Evolutionary conservation across 2,888 invertebrate genomes (phyloP), one percentile per base, ranked within the genome.

Genomic region (Drosophila mettleri): DNA sequence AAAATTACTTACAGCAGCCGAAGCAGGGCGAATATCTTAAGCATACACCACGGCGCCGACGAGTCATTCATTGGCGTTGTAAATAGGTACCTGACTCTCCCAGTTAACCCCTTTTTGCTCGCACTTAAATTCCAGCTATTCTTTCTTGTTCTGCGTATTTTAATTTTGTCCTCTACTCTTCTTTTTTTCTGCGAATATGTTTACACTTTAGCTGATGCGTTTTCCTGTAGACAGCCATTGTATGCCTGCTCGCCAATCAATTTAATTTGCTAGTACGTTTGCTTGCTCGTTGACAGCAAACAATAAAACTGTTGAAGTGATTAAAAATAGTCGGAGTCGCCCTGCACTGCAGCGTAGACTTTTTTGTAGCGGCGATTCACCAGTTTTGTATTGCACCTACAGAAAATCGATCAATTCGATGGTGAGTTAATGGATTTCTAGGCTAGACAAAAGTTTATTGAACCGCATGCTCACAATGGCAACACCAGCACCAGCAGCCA

Each of bases 241-340:
- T 10, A 20, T 10, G 49, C 48, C 16, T 45, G 36, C 46, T 34
- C 52, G 70, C 71, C 86, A 88, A 86, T 86, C 85, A 88, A 83
- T 80, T 88, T 88, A 85, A 80, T 86, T 76, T 76, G 69, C 70
- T 80, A 77, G 73, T 88, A 88, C 88, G 86, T 72, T 73, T 69
- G 53, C 77, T 73, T 68, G 53, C 75, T 82, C 69, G 58, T 68
- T 73, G 83, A 43, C 70, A 45, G 69, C 55, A 75, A 73, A 83
- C 80, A 88, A 88, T 86, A 78, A 85, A 88, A 83, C 81, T 78
- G 74, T 78, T 88, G 74, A 86, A 86, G 88, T 86, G 88, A 88
- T 86, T 88, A 86, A 86, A 85, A 88, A 78, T 78, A 80, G 86
- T 86, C 51, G 33, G 55, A 53, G 43, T 8, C 70, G 20, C 24